Percentiles rank a stretch among this genome's conserved stretches.
Evolutionary conservation across 2,888 invertebrate genomes (phyloP).

Genomic region (Nebria salina): DNA sequence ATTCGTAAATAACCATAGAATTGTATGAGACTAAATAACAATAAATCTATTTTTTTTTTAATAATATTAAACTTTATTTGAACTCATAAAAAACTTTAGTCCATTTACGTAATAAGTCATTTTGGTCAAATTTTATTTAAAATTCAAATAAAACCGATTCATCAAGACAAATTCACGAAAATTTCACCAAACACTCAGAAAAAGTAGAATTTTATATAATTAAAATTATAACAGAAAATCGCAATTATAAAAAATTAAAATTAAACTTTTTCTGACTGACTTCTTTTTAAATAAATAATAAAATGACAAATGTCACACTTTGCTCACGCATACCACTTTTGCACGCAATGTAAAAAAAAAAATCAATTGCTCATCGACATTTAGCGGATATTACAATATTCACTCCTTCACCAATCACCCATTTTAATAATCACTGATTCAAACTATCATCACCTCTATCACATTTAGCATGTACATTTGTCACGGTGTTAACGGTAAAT

Average conservation of each 20-base stretch:
- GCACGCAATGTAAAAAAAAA: conserved; percentile 42
- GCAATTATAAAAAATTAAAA: conserved; percentile 6
- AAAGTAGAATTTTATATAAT: conserved; percentile 22
- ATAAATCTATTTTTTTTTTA: background rate
- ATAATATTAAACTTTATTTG: background rate
- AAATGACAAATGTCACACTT: conserved; percentile 60
- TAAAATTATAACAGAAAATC: conserved; percentile 17
- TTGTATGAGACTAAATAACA: conserved; percentile 14
- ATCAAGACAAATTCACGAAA: background rate
- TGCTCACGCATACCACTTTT: conserved; percentile 47
- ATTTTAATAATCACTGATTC: conserved; percentile 50
- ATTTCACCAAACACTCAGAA: conserved; percentile 26
- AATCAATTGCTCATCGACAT: conserved; percentile 19
- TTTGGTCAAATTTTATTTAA: conserved; percentile 32
- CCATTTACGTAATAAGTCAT: conserved; percentile 25
- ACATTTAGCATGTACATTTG: conserved; percentile 55
- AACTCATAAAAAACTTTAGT: conserved; percentile 35
- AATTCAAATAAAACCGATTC: background rate
- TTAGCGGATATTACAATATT: conserved; percentile 31
- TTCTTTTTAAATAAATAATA: conserved; percentile 50
- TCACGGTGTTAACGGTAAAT: conserved; percentile 28
- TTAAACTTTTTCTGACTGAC: conserved; percentile 50
- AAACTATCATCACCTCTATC: conserved; percentile 52
- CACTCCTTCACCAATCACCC: conserved; percentile 46
- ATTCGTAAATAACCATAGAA: conserved; percentile 26